Evolutionary conservation across 1,140 invertebrate genomes (phyloP), one percentile per base, ranked within the genome.

Genomic region (Zaprionus kolodkinae): DNA sequence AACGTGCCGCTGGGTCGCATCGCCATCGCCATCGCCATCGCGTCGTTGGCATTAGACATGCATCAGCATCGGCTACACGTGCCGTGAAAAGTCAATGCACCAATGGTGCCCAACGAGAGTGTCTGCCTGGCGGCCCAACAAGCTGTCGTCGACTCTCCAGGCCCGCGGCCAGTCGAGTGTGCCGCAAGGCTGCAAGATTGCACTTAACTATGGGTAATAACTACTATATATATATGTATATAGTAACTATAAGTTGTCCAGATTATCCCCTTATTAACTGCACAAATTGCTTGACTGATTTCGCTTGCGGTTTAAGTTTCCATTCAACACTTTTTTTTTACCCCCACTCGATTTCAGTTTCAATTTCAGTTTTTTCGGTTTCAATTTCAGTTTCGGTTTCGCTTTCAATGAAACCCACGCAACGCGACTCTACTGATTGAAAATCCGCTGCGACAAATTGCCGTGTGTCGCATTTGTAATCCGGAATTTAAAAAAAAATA

Each of bases 31-130:
- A 40, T 10, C 38, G 38, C 38, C 38, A 40, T 40, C 38, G 38
- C 38, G 25, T 27, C 13, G 11, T 38, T 11, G 38, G 30, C 54
- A 72, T 36, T 74, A 74, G 72, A 63, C 66, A 70, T 74, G 72
- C 72, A 74, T 70, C 72, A 38, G 72, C 67, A 43, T 59, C 43
- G 60, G 10, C 36, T 72, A 69, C 73, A 76, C 73, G 73, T 76
- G 69, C 69, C 33, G 69, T 56, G 35, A 35, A 56, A 72, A 76
- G 73, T 76, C 68, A 72, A 72, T 76, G 73, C 68, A 76, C 73
- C 68, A 45, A 10, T 45, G 45, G 17, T 3, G 45, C 45, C 40
- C 40, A 52, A 27, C 43, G 11, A n/a, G 30, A 21, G 1, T 21
- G 2, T 2, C 21, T 21, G 21, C 21, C 21, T 2, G 2, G 2